A percentile compares a stretch with the other conserved stretches of the same genome.
phyloP scores from a whole-genome alignment of 1,140 invertebrate genomes.

The Chironomus tepperi region DNA sequence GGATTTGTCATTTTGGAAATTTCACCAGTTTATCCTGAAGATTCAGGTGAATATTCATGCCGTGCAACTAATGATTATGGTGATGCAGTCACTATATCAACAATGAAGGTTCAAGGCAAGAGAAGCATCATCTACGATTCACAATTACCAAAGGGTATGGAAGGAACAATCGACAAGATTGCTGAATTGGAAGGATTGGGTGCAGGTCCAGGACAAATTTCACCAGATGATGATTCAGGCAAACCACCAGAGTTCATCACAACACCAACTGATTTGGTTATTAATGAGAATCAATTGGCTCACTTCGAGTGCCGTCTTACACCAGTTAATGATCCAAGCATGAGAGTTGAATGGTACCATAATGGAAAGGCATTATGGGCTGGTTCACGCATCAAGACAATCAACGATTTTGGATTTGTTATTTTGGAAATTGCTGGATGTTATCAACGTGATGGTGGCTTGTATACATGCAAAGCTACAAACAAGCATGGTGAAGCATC shows the following conservation, averaged over 20 bases:
- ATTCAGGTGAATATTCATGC: conserved; percentile 88
- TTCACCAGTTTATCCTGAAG: conserved; percentile 89
- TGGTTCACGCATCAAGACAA: conserved; percentile 81
- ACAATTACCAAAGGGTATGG: conserved; percentile 86
- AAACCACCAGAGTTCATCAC: conserved; percentile 90
- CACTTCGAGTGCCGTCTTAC: conserved; percentile 86
- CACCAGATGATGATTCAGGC: conserved; percentile 71
- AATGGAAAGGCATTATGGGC: conserved; percentile 84
- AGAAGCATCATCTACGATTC: conserved; percentile 85
- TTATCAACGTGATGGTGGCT: conserved; percentile 76
- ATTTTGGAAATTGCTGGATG: conserved; percentile 84
- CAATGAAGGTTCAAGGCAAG: conserved; percentile 84
- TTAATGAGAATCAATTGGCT: conserved; percentile 82
- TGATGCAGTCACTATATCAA: conserved; percentile 85
- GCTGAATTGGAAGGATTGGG: conserved; percentile 84
- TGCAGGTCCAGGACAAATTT: conserved; percentile 47
- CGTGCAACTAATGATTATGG: conserved; percentile 83
- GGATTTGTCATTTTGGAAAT: conserved; percentile 92
- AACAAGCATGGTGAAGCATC: conserved; percentile 85
- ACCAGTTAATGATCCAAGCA: conserved; percentile 84
- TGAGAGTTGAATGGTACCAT: conserved; percentile 94
- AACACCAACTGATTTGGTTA: conserved; percentile 68
- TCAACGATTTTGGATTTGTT: conserved; percentile 90
- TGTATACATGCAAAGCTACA: conserved; percentile 86
- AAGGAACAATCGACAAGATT: conserved; percentile 86